Evolutionary conservation across 2,113 vertebrate genomes (phyloP).

Genomic region (Corythornis vintsioides): DNA sequence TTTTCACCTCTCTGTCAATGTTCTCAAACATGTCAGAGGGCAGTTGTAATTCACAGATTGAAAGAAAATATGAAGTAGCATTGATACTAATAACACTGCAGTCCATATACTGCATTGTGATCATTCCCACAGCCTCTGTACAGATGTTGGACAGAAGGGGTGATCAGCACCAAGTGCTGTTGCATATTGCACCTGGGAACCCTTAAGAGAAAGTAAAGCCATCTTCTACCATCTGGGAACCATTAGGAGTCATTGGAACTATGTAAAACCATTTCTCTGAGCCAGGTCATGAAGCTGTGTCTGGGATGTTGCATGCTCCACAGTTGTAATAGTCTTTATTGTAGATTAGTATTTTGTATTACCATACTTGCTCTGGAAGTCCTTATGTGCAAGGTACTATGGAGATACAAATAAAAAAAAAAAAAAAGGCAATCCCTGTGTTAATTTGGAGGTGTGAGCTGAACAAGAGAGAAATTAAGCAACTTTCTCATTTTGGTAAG

Average conservation of each 20-base stretch:
- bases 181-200: constrained; percentile 22
- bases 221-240: constrained; percentile 25
- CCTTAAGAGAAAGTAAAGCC: constrained; percentile 6
- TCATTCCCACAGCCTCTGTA: neutral
- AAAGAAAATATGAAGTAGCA: constrained; percentile 8
- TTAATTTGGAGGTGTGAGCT: neutral
- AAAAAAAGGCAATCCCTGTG: neutral
- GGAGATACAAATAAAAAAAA: neutral
- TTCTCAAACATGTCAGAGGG: neutral
- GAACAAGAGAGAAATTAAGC: neutral
- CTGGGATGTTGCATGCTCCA: neutral
- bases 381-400: neutral
- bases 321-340: constrained; percentile 10
- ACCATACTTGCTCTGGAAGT: neutral
- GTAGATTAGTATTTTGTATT: constrained; percentile 9
- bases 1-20: constrained; percentile 17
- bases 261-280: neutral
- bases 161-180: neutral
- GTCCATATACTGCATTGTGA: neutral
- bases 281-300: constrained; percentile 13
- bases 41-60: constrained; percentile 4
- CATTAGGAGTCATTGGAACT: constrained; percentile 6
- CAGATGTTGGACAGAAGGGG: neutral
- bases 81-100: neutral
- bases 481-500: neutral